phyloP scores from a whole-genome alignment of 2,888 invertebrate genomes.

The Lypha dubia region DNA sequence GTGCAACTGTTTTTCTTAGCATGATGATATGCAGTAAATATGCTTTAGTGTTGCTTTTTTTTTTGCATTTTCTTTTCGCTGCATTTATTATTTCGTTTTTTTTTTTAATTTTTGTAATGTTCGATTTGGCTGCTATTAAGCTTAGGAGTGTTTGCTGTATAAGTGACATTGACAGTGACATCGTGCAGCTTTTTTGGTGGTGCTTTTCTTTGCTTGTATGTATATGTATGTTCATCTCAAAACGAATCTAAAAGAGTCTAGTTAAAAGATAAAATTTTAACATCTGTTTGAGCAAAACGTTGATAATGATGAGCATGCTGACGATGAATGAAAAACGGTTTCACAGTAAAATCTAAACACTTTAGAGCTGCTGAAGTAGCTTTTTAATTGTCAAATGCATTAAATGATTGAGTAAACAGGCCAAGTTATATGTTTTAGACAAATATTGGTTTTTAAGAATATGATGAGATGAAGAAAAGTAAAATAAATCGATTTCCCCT shows the following conservation, averaged over 20 bases:
- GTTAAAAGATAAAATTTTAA: conserved; percentile 61
- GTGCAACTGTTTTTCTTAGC: conserved; percentile 66
- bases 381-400: conserved; percentile 79
- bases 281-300: conserved; percentile 56
- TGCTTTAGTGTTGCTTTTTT: conserved; percentile 30
- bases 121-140: conserved; percentile 30
- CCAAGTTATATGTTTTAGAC: conserved; percentile 58
- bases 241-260: conserved; percentile 49
- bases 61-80: conserved; percentile 2
- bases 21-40: conserved; percentile 72
- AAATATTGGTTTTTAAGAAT: conserved; percentile 39
- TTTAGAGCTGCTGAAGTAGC: conserved; percentile 80
- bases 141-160: conserved; percentile 73
- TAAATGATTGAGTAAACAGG: conserved; percentile 70
- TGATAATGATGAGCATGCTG: not conserved
- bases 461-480: not conserved
- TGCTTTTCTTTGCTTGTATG: conserved; percentile 4
- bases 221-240: not conserved
- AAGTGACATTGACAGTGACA: conserved; percentile 82
- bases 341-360: conserved; percentile 75
- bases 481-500: not conserved
- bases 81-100: not conserved
- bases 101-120: not conserved
- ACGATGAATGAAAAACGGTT: conserved; percentile 52
- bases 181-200: conserved; percentile 74